Evolutionary conservation across 2,888 invertebrate genomes (phyloP).

Genomic region (Lasioglossum malachurum): DNA sequence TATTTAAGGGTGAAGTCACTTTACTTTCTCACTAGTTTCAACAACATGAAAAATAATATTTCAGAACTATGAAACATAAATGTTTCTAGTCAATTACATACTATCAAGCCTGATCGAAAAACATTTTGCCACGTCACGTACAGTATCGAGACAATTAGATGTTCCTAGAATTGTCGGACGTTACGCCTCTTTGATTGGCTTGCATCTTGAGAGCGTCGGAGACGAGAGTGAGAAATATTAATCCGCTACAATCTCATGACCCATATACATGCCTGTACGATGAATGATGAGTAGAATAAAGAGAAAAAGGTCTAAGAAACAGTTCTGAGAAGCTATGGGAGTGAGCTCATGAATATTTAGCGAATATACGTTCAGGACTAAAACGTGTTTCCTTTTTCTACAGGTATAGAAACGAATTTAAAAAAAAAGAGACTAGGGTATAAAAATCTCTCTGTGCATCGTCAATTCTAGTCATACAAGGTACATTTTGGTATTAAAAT

Average conservation of each 20-base stretch:
- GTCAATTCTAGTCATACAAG: too few relatives aligned
- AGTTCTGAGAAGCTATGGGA: background rate
- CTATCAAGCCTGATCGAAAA: too few relatives aligned
- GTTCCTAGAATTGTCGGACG: background rate
- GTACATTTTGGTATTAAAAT: background rate
- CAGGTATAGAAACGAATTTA: background rate
- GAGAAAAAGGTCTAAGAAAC: background rate
- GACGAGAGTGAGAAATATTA: slow-evolving; percentile 1
- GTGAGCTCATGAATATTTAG: background rate
- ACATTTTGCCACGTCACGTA: background rate
- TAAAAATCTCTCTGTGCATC: too few relatives aligned
- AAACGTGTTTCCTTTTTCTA: background rate
- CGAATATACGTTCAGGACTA: background rate
- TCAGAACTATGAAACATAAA: too few relatives aligned
- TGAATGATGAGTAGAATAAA: background rate
- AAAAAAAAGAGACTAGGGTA: background rate
- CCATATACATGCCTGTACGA: background rate
- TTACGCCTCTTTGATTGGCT: background rate
- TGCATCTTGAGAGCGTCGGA: background rate
- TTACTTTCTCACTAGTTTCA: too few relatives aligned
- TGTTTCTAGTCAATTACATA: too few relatives aligned
- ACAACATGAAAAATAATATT: too few relatives aligned
- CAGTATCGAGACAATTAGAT: background rate
- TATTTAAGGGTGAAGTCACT: too few relatives aligned
- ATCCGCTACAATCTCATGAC: background rate